Conservation (phyloP, 2,797 vertebrate species). For the Synanceia verrucosa region DNA sequence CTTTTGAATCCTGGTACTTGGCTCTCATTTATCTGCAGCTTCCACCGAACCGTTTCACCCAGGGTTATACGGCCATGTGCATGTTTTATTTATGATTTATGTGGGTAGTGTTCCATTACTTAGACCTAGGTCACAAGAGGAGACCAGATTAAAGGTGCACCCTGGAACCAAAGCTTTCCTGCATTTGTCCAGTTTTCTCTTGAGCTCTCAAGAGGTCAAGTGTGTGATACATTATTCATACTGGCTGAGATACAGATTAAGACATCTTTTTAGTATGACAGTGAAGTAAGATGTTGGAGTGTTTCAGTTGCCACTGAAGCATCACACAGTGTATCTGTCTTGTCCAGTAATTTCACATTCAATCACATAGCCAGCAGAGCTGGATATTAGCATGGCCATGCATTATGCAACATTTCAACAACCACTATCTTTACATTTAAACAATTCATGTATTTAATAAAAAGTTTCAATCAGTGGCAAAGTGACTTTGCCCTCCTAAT, state of each 20-base stretch:
- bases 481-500: constrained; percentile 48
- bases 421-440: constrained; percentile 22
- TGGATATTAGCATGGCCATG: constrained; percentile 9
- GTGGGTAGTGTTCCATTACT: constrained; percentile 22
- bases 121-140: constrained; percentile 28
- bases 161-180: constrained; percentile 17
- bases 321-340: background rate
- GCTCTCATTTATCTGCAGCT: constrained; percentile 58
- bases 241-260: background rate
- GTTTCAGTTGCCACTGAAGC: constrained; percentile 1
- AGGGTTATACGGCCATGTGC: constrained; percentile 32
- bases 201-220: constrained; percentile 5
- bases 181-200: constrained; percentile 23
- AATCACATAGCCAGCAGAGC: background rate
- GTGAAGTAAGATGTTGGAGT: background rate
- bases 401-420: constrained; percentile 24
- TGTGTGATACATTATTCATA: constrained; percentile 32
- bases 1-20: constrained; percentile 49
- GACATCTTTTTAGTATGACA: background rate
- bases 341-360: constrained; percentile 6
- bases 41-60: constrained; percentile 34
- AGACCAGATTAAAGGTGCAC: constrained; percentile 2
- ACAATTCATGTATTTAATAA: constrained; percentile 32
- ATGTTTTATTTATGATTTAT: constrained; percentile 63
- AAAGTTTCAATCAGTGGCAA: constrained; percentile 40